Evolutionary conservation across 2,888 invertebrate species (phyloP).

Genomic region (Sisyra nigra): DNA sequence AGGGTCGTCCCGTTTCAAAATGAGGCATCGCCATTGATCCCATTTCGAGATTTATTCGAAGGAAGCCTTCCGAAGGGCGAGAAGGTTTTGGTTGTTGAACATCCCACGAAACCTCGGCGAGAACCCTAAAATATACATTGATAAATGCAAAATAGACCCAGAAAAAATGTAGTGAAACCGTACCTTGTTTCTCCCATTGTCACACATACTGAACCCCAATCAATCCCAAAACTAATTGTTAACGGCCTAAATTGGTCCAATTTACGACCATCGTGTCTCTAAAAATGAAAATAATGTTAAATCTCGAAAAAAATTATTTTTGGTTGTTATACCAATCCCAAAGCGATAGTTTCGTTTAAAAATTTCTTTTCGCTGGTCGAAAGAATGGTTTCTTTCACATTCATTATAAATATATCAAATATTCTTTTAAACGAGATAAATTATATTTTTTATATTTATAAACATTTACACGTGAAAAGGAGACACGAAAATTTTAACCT

Average conservation of each 20-base stretch:
- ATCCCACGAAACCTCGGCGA: conserved; percentile 81
- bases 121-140: conserved; percentile 52
- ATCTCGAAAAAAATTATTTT: conserved; percentile 1
- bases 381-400: conserved; percentile 46
- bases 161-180: conserved; percentile 14
- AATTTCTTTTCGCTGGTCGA: conserved; percentile 59
- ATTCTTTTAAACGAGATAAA: too few relatives aligned
- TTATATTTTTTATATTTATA: too few relatives aligned
- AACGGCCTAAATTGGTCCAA: conserved; percentile 56
- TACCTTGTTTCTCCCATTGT: conserved; percentile 66
- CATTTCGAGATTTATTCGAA: conserved; percentile 75
- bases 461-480: too few relatives aligned
- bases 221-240: conserved; percentile 60
- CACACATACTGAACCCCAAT: conserved; percentile 68
- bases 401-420: conserved; percentile 16
- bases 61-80: conserved; percentile 75
- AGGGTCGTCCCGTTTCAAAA: conserved; percentile 62
- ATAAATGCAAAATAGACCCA: not conserved
- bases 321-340: conserved; percentile 37
- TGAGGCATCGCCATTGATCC: conserved; percentile 74
- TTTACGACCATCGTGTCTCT: conserved; percentile 68
- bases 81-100: conserved; percentile 70
- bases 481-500: too few relatives aligned
- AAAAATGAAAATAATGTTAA: conserved; percentile 17
- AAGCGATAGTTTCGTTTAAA: conserved; percentile 42